phyloP scores from a whole-genome alignment of 2,797 vertebrate genomes.

The Cryptoblepharus egeriae region DNA sequence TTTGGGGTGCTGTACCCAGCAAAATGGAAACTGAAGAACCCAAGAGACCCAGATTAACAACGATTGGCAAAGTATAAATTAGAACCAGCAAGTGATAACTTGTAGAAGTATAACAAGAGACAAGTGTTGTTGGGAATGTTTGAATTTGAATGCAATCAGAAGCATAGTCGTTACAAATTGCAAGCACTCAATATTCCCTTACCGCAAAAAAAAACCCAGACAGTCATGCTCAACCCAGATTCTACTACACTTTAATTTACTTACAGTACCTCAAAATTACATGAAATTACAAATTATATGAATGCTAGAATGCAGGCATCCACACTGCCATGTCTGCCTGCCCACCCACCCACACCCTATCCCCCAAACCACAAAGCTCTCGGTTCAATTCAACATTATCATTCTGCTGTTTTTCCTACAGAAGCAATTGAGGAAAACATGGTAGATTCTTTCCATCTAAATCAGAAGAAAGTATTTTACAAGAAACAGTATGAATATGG shows the following conservation, averaged over 20 bases:
- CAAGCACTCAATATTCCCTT: no score
- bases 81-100: not conserved
- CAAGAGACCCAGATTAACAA: not conserved
- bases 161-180: not conserved
- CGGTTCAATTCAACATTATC: conserved; percentile 61
- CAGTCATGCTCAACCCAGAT: not conserved
- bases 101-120: not conserved
- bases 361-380: conserved; percentile 36
- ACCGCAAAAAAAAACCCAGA: not conserved
- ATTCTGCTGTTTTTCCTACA: conserved; percentile 20
- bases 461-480: conserved; percentile 55
- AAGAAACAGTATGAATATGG: conserved; percentile 56
- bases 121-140: not conserved
- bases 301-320: not conserved
- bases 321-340: no score
- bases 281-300: no score
- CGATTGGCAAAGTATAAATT: not conserved
- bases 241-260: not conserved
- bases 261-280: no score
- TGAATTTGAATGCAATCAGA: not conserved
- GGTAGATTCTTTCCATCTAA: conserved; percentile 43
- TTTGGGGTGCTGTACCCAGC: not conserved
- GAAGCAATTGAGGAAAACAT: conserved; percentile 32
- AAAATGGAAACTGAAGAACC: not conserved
- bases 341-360: not conserved